A percentile compares a stretch with the other conserved stretches of the same genome.
phyloP scores from a whole-genome alignment of 2,797 vertebrate genomes.

The Characodon lateralis region DNA sequence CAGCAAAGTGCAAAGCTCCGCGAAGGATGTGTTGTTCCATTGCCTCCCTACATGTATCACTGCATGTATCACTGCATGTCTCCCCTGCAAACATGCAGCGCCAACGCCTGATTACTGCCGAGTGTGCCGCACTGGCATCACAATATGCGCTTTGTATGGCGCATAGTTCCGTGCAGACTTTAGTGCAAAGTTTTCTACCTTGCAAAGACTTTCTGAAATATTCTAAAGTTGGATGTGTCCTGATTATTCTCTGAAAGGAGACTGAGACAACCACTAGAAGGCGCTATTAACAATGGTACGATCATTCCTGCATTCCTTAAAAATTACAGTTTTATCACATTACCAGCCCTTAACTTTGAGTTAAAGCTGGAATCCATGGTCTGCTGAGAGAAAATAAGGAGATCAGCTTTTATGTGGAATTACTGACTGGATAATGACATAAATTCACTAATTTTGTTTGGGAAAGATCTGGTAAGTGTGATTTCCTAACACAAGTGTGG shows the following conservation, averaged over 20 bases:
- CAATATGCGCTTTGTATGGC: constrained; percentile 21
- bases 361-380: neutral
- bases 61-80: neutral
- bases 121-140: constrained; percentile 60
- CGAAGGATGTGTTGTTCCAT: too few species aligned
- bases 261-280: constrained; percentile 74
- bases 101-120: constrained; percentile 58
- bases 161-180: neutral
- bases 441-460: constrained; percentile 13
- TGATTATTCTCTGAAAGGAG: neutral
- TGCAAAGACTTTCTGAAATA: neutral
- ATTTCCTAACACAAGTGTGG: neutral
- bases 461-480: neutral
- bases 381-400: neutral
- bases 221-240: constrained; percentile 24
- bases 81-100: constrained; percentile 27
- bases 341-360: constrained; percentile 2
- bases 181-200: neutral
- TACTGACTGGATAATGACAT: constrained; percentile 33
- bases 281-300: constrained; percentile 78
- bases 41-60: neutral
- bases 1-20: neutral
- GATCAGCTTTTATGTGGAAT: constrained; percentile 20
- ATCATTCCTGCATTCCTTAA: neutral
- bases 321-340: constrained; percentile 25